Conservation (phyloP, 2,888 invertebrate genomes). For the Desoria tigrina region DNA sequence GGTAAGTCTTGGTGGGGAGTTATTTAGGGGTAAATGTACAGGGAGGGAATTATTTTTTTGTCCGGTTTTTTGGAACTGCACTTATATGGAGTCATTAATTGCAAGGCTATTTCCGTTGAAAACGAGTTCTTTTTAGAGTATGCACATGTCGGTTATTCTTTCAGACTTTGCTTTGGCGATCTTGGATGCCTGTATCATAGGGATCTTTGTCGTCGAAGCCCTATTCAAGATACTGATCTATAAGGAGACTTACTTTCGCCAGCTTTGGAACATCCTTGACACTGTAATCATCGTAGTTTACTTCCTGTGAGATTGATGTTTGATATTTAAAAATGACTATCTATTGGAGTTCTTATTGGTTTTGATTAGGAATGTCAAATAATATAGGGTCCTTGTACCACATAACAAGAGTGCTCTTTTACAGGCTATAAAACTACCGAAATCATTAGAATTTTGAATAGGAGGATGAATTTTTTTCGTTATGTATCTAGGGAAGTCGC, state of each 20-base stretch:
- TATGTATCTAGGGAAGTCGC: slow-evolving; percentile 31
- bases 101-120: background rate
- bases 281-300: slow-evolving; percentile 45
- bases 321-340: background rate
- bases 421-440: no score
- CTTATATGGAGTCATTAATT: background rate
- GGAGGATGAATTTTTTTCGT: no score
- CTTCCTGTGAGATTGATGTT: slow-evolving; percentile 30
- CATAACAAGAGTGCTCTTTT: no score
- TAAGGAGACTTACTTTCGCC: slow-evolving; percentile 44
- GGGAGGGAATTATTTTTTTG: background rate
- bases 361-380: background rate
- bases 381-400: background rate
- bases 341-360: background rate
- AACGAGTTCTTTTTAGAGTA: background rate
- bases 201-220: slow-evolving; percentile 50
- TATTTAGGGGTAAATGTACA: background rate
- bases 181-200: slow-evolving; percentile 46
- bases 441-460: no score
- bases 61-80: slow-evolving; percentile 1
- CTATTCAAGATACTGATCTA: slow-evolving; percentile 48
- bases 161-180: slow-evolving; percentile 41
- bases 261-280: slow-evolving; percentile 47
- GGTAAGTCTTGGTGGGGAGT: no score
- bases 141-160: slow-evolving; percentile 10